Base-by-base conservation (phyloP, 1,140 invertebrate genomes). In the Whitmania pigra region DNA sequence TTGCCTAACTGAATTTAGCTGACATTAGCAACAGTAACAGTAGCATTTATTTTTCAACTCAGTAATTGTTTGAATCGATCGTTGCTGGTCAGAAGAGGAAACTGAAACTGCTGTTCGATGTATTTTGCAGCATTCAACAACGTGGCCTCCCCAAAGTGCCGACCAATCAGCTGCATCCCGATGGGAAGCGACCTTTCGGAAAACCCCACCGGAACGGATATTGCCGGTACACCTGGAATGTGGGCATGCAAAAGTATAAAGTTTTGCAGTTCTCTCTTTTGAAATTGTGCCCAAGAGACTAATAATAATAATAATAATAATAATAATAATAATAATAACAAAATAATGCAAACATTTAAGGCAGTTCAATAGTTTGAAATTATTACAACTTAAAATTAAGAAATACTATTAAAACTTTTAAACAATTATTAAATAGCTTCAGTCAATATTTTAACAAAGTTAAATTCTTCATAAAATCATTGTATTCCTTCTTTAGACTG, bases 101-200 rank as follows among this genome's bases (percentile, higher is more conserved):
- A 80, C 63, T 79, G 72, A 13, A 76, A 73, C 70, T 78, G 71
- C 63, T 85, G 82, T 85, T 97, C 92, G 74, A 97, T 87, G 86
- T 88, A 92, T 74, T 89, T 89, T 1, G 92, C 92, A 40, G 91
- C 85, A 69, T 86, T 87, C 3, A 97, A 82, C 55, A 97, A 78
- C 70, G 86, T 79, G 60, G 88, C 81, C 80, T 98, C 94, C 53
- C 89, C 87, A 69, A 92, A 86, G 74, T 83, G 84, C 25, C 88
- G 88, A 1, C 89, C 90, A 84, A 97, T 94, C n/a, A 99, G 80
- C 83, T 99, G 96, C 53, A 99, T 78, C 70, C 92, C 89, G 5
- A 99, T 80, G 0, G 96, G 96, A 54, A 97, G 79, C 2, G 88
- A 88, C 71, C 86, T 84, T n/a, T 80, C 80, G 18, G 91, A 93